Conservation (phyloP, 2,113 vertebrate species). For the Macaca nemestrina region DNA sequence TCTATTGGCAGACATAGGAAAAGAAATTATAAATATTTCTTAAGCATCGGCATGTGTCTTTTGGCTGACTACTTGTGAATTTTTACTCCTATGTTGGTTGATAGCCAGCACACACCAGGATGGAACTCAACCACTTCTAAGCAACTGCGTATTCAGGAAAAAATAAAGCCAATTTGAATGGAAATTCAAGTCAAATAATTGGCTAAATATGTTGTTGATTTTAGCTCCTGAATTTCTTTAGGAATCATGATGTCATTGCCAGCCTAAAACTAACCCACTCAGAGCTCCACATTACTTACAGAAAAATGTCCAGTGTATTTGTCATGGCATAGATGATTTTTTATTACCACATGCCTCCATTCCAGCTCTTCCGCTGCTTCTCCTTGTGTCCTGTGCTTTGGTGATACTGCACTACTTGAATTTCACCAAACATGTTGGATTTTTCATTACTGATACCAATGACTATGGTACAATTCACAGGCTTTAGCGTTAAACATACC, state of each 20-base stretch:
- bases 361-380: background rate
- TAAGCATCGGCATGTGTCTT: constrained; percentile 39
- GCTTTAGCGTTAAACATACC: background rate
- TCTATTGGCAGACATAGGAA: background rate
- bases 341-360: background rate
- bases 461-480: background rate
- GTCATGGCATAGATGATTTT: background rate
- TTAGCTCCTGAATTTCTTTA: constrained; percentile 44
- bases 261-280: background rate
- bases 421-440: background rate
- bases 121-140: constrained; percentile 29
- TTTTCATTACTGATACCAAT: background rate
- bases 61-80: background rate
- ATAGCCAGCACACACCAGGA: background rate
- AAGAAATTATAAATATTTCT: constrained; percentile 44
- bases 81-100: constrained; percentile 21
- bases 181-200: constrained; percentile 25
- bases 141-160: constrained; percentile 40
- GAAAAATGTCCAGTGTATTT: background rate
- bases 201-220: background rate
- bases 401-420: background rate
- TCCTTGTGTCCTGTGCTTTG: background rate
- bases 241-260: constrained; percentile 11
- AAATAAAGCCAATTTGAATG: constrained; percentile 21
- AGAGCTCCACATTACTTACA: background rate